These are phyloP conservation scores for Acropora yongei DNA, from an alignment of 64 coral and sea anemone genomes.

Conservation along the genomic window DNA sequence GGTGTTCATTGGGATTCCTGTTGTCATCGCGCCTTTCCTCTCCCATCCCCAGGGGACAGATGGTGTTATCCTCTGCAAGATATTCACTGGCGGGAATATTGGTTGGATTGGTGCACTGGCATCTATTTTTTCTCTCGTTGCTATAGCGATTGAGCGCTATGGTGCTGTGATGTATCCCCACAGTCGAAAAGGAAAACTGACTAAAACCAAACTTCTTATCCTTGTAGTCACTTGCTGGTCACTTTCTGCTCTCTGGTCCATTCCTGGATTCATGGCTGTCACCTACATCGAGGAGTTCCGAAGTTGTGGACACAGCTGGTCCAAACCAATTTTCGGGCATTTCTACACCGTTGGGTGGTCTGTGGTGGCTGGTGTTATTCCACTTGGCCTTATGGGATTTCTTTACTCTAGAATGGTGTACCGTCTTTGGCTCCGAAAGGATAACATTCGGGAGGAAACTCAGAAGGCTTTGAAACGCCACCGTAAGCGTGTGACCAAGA, in stretches of 20 bases:
- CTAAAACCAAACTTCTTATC: slow-evolving; percentile 50
- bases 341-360: slow-evolving; percentile 77
- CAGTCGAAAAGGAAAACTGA: slow-evolving; percentile 57
- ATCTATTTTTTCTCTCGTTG: slow-evolving; percentile 72
- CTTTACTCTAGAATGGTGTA: slow-evolving; percentile 71
- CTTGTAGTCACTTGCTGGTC: slow-evolving; percentile 71
- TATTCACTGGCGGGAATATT: slow-evolving; percentile 71
- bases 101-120: slow-evolving; percentile 86
- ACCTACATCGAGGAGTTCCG: slow-evolving; percentile 48
- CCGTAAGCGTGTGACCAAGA: slow-evolving; percentile 66
- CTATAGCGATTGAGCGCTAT: slow-evolving; percentile 79
- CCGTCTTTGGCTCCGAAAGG: slow-evolving; percentile 45
- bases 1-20: slow-evolving; percentile 65
- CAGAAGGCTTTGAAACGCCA: slow-evolving; percentile 58
- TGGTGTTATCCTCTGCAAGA: slow-evolving; percentile 74
- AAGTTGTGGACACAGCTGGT: slow-evolving; percentile 54
- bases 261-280: slow-evolving; percentile 52
- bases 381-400: slow-evolving; percentile 54
- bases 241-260: slow-evolving; percentile 33
- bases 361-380: slow-evolving; percentile 63
- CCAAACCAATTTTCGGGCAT: slow-evolving; percentile 49
- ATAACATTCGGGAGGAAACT: slow-evolving; percentile 27
- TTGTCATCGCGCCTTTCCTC: slow-evolving; percentile 36
- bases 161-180: slow-evolving; percentile 78
- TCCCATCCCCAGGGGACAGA: slow-evolving; percentile 55